These are phyloP conservation scores for Phataginus tetradactyla DNA, from an alignment of 2,797 vertebrate genomes.

Conservation along the genomic window DNA sequence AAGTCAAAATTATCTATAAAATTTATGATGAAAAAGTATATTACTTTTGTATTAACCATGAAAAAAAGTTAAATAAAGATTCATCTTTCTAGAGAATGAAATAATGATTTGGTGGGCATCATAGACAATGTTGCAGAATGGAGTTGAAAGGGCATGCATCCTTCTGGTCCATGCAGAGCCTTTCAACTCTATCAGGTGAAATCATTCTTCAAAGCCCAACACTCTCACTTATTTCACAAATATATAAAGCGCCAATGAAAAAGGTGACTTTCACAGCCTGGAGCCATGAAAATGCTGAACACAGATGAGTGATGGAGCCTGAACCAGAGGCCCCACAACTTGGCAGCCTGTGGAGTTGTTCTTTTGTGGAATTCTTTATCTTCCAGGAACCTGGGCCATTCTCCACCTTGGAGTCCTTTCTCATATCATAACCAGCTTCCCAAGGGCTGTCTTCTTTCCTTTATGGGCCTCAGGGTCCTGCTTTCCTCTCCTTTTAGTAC, in stretches of 20 bases:
- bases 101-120: neutral
- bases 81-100: neutral
- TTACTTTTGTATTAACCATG: neutral
- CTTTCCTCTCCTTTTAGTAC: neutral
- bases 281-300: neutral
- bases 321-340: neutral
- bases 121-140: neutral
- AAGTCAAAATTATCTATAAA: neutral
- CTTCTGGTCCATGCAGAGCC: neutral
- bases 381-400: neutral
- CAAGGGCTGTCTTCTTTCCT: neutral
- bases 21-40: neutral
- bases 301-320: neutral
- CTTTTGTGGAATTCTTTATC: neutral
- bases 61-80: neutral
- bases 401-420: neutral
- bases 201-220: neutral
- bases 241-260: neutral
- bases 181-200: neutral
- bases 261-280: neutral
- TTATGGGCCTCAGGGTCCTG: neutral
- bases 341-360: neutral
- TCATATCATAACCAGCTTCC: neutral
- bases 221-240: neutral
- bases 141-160: neutral